phyloP scores from a whole-genome alignment of 64 coral and sea anemone species.

The Orbicella faveolata region DNA sequence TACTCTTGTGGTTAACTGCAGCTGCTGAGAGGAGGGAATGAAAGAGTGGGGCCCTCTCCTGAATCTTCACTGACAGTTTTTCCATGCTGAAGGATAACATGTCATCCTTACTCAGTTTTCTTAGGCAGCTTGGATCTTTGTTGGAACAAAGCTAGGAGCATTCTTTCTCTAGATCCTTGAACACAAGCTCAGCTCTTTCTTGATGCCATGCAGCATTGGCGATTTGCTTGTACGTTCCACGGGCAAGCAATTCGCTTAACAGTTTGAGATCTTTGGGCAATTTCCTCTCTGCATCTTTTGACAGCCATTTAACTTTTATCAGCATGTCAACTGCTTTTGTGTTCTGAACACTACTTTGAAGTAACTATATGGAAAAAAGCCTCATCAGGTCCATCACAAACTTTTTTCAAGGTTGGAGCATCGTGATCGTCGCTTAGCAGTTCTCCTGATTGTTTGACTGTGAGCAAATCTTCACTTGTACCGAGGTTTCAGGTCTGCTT shows the following conservation, averaged over 20 bases:
- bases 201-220: constrained; percentile 65
- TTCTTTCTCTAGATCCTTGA: constrained; percentile 65
- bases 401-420: too few relatives aligned
- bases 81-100: constrained; percentile 58
- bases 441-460: too few relatives aligned
- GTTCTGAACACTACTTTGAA: constrained; percentile 15
- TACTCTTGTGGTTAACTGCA: constrained; percentile 34
- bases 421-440: too few relatives aligned
- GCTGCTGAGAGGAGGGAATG: constrained; percentile 51
- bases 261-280: too few relatives aligned
- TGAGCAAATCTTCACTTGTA: neutral
- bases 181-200: constrained; percentile 48
- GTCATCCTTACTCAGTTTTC: constrained; percentile 61
- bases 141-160: constrained; percentile 33
- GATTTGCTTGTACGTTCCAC: constrained; percentile 68
- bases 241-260: constrained; percentile 15
- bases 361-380: constrained; percentile 4
- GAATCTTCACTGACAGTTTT: constrained; percentile 42
- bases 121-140: constrained; percentile 69
- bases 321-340: constrained; percentile 48
- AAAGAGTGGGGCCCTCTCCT: constrained; percentile 58
- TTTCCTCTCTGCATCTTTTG: too few relatives aligned
- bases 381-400: neutral
- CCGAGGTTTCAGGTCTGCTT: neutral
- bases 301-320: constrained; percentile 49